phyloP scores from a whole-genome alignment of 2,888 invertebrate species.

The Conus canariensis region DNA sequence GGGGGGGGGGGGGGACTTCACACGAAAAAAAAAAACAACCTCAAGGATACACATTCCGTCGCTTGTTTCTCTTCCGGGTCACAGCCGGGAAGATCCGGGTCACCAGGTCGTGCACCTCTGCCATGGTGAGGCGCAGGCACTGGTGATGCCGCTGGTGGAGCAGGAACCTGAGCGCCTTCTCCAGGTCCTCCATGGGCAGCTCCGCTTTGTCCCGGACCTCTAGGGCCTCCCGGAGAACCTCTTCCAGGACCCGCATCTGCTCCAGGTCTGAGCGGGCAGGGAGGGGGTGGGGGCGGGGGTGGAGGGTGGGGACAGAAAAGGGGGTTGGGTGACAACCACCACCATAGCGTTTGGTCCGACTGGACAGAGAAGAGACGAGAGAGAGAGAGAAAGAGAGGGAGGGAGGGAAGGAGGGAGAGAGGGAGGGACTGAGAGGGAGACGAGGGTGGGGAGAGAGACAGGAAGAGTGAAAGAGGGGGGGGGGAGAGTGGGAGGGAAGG shows the following conservation, averaged over 20 bases:
- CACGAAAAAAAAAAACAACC: no score
- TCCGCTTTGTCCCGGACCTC: not conserved
- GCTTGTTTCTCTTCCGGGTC: slow-evolving; percentile 7
- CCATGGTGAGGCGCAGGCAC: not conserved
- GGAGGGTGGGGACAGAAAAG: not conserved
- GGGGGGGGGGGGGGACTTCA: no score
- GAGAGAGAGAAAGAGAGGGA: not conserved
- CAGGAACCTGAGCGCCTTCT: not conserved
- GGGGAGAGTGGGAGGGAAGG: no score
- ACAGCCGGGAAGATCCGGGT: not conserved
- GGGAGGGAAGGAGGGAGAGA: slow-evolving; percentile 14
- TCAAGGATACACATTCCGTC: slow-evolving; percentile 34
- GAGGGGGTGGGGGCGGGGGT: not conserved
- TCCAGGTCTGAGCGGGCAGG: not conserved
- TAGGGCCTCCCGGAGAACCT: not conserved
- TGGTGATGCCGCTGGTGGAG: slow-evolving; percentile 16
- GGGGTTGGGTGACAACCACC: no score
- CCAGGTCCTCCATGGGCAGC: slow-evolving; percentile 17
- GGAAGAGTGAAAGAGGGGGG: not conserved
- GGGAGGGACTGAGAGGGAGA: not conserved
- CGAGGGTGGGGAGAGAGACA: not conserved
- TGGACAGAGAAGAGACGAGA: not conserved
- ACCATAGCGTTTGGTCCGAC: no score
- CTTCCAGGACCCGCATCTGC: slow-evolving; percentile 13
- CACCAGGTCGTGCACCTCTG: slow-evolving; percentile 11